Evolutionary conservation across 2,113 vertebrate species (phyloP).

Genomic region (Grammomys surdaster): DNA sequence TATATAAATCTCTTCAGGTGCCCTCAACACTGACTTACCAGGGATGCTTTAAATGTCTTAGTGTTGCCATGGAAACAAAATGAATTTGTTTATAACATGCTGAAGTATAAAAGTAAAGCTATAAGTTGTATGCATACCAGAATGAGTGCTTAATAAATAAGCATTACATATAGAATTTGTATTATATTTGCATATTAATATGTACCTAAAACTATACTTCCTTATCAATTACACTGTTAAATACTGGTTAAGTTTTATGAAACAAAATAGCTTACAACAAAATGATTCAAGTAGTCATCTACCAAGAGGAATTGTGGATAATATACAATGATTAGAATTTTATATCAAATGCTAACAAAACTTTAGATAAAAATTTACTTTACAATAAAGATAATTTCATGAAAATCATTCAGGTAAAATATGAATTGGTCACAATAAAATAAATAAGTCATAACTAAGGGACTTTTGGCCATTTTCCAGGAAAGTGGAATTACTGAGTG

Average conservation of each 20-base stretch:
- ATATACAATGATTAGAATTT: background rate
- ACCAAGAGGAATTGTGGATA: background rate
- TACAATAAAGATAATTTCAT: slow-evolving; percentile 11
- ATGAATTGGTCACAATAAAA: background rate
- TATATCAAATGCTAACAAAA: background rate
- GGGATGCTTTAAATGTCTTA: background rate
- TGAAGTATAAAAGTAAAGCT: background rate
- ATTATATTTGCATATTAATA: background rate
- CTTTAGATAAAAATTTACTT: background rate
- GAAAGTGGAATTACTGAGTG: background rate
- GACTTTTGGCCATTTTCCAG: background rate
- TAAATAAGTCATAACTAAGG: background rate
- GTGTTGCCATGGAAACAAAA: background rate
- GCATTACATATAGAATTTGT: background rate
- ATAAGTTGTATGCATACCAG: background rate
- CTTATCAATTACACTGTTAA: background rate
- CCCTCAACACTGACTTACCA: background rate
- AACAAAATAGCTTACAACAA: background rate
- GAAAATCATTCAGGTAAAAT: background rate
- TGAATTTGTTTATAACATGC: background rate
- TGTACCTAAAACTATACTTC: background rate
- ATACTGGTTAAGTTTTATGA: background rate
- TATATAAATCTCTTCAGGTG: background rate
- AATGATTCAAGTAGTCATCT: background rate
- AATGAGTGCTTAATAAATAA: background rate